Conservation (phyloP, 2,888 invertebrate genomes). For the Synanthedon andrenaeformis region DNA sequence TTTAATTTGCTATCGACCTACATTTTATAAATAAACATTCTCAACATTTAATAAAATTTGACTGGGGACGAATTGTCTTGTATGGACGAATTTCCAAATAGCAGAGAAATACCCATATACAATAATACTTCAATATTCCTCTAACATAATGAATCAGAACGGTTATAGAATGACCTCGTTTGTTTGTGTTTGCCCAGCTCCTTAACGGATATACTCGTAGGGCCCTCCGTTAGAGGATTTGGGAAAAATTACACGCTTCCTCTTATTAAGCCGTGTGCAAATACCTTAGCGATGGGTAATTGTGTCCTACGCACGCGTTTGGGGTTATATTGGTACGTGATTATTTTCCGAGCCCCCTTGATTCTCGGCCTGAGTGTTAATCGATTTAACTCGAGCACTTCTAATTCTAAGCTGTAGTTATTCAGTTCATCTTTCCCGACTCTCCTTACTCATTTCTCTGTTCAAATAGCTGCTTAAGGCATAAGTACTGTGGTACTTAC, state of each 20-base stretch:
- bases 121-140: too few relatives aligned
- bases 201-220: conserved; percentile 23
- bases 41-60: too few relatives aligned
- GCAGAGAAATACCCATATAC: too few relatives aligned
- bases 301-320: not conserved
- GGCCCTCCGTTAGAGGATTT: conserved; percentile 27
- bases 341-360: not conserved
- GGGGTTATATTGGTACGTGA: not conserved
- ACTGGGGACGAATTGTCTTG: too few relatives aligned
- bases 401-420: not conserved
- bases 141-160: too few relatives aligned
- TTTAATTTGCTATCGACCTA: too few relatives aligned
- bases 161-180: not conserved
- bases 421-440: not conserved
- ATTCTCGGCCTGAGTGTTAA: not conserved
- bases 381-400: not conserved
- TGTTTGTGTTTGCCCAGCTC: conserved; percentile 39
- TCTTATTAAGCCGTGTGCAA: conserved; percentile 45
- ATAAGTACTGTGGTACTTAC: too few relatives aligned
- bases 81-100: too few relatives aligned
- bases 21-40: too few relatives aligned
- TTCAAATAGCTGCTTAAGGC: too few relatives aligned
- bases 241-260: conserved; percentile 48
- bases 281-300: conserved; percentile 20
- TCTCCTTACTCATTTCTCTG: not conserved